Evolutionary conservation across 2,797 vertebrate genomes (phyloP).

Genomic region (Pseudopleuronectes americanus): DNA sequence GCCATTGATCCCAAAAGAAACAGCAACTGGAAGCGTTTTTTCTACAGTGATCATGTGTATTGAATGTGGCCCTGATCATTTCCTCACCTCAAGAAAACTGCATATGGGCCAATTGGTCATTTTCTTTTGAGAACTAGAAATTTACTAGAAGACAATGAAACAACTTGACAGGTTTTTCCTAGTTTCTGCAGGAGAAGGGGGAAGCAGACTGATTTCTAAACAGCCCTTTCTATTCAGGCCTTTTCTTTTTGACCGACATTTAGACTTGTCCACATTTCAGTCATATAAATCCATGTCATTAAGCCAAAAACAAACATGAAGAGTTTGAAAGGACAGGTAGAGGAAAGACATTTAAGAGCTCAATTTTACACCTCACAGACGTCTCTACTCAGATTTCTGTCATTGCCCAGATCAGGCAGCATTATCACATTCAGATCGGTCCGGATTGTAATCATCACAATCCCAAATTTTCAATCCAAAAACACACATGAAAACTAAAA

Average conservation of each 20-base stretch:
- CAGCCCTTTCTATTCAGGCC: too few species aligned
- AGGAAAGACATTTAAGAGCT: too few species aligned
- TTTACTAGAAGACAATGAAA: not conserved
- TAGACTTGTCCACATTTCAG: not conserved
- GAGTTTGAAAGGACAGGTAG: not conserved
- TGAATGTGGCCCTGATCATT: constrained; percentile 11
- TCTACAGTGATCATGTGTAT: constrained; percentile 13
- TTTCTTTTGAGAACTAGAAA: constrained; percentile 4
- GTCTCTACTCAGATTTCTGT: too few species aligned
- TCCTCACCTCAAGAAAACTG: not conserved
- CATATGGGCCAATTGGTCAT: not conserved
- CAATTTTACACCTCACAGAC: too few species aligned
- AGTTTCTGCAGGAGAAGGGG: not conserved
- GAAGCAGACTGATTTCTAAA: not conserved
- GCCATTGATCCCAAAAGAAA: constrained; percentile 23
- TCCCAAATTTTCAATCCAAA: not conserved
- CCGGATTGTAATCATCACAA: too few species aligned
- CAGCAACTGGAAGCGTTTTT: not conserved
- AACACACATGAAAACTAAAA: not conserved
- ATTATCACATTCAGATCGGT: too few species aligned
- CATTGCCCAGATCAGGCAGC: too few species aligned
- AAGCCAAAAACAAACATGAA: not conserved
- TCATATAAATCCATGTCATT: not conserved
- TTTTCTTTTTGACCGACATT: not conserved
- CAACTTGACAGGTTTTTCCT: not conserved